phyloP scores from a whole-genome alignment of 2,888 invertebrate species.

The Parasteatoda lunata region DNA sequence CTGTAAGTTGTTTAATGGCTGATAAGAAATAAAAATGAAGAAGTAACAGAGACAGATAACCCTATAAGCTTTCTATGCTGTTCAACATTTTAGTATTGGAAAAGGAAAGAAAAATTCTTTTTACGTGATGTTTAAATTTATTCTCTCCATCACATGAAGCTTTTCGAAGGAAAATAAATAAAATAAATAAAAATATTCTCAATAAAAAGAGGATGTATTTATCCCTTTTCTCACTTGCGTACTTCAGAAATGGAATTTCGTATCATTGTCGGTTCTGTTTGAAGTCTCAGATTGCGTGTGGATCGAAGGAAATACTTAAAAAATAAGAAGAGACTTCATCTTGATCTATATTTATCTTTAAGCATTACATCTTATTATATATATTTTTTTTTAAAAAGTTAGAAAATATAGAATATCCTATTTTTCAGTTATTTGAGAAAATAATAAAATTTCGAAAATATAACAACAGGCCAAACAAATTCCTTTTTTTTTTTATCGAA shows the following conservation, averaged over 20 bases:
- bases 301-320: background rate
- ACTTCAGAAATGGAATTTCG: background rate
- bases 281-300: background rate
- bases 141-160: background rate
- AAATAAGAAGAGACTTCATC: too few relatives aligned
- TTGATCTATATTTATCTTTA: too few relatives aligned
- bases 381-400: too few relatives aligned
- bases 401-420: too few relatives aligned
- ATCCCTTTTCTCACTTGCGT: background rate
- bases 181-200: background rate
- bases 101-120: conserved; percentile 23
- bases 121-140: conserved; percentile 26
- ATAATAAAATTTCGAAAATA: too few relatives aligned
- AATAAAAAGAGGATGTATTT: background rate
- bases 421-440: too few relatives aligned
- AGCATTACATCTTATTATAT: too few relatives aligned
- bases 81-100: conserved; percentile 15
- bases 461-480: too few relatives aligned
- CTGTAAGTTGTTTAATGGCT: conserved; percentile 35
- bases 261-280: background rate
- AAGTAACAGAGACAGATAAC: conserved; percentile 40
- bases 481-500: too few relatives aligned
- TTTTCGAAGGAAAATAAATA: too few relatives aligned
- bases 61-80: conserved; percentile 43
- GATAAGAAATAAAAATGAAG: conserved; percentile 10